Conservation (phyloP, 1,140 invertebrate species). For the Andrena cerasifolii region DNA sequence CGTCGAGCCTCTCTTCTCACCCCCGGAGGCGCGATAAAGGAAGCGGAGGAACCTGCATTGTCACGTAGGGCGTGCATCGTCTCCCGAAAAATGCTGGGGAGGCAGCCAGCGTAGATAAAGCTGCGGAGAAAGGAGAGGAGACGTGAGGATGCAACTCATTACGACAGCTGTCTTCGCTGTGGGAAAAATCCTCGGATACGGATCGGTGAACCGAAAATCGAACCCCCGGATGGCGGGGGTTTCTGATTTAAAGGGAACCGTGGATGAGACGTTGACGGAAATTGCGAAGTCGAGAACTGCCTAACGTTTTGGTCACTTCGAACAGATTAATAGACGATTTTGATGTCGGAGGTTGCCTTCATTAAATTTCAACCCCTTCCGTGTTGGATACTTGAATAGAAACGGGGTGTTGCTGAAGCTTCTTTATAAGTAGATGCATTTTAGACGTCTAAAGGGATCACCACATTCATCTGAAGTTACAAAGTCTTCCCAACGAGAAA, state of each 20-base stretch:
- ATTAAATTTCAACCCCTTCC: no score
- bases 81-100: constrained; percentile 58
- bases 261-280: background rate
- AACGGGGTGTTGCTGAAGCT: no score
- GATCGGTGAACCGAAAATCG: constrained; percentile 59
- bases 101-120: constrained; percentile 46
- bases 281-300: background rate
- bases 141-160: constrained; percentile 83
- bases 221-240: constrained; percentile 22
- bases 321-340: background rate
- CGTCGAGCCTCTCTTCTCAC: constrained; percentile 53
- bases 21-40: constrained; percentile 60
- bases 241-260: constrained; percentile 15
- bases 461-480: no score
- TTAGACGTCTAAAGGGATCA: no score
- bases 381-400: no score
- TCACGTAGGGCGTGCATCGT: constrained; percentile 73
- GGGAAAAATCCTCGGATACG: constrained; percentile 75
- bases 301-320: background rate
- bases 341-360: background rate
- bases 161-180: constrained; percentile 79
- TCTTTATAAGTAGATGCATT: no score
- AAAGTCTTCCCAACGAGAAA: no score
- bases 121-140: constrained; percentile 9
- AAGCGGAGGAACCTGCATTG: constrained; percentile 73